These are phyloP conservation scores for Ectemnius continuus DNA, from an alignment of 2,888 invertebrate genomes.

Conservation along the genomic window DNA sequence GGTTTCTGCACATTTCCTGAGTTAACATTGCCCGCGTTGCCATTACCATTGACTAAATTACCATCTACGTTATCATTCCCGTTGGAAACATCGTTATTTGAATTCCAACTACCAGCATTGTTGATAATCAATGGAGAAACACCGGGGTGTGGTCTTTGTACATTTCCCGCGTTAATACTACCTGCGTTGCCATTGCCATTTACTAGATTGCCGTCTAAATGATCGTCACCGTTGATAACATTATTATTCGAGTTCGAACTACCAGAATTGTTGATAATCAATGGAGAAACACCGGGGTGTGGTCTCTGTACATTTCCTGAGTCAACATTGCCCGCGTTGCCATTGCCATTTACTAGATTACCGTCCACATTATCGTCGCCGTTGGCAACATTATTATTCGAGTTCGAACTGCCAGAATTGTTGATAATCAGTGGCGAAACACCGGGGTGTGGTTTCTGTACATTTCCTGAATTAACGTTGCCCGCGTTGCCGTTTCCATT, in stretches of 20 bases:
- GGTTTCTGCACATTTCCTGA: conserved; percentile 11
- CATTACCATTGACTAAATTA: conserved; percentile 38
- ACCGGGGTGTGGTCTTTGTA: neutral
- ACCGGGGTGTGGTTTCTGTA: neutral
- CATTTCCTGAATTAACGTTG: conserved; percentile 23
- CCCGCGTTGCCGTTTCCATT: conserved; percentile 38
- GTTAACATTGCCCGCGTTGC: conserved; percentile 21
- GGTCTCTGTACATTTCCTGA: conserved; percentile 12
- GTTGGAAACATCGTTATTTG: conserved; percentile 8
- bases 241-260: conserved; percentile 2
- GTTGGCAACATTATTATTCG: conserved; percentile 12
- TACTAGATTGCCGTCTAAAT: conserved; percentile 25
- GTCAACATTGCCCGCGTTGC: conserved; percentile 23
- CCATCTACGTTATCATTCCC: conserved; percentile 10
- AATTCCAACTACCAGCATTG: conserved; percentile 3
- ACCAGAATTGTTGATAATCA: conserved; percentile 11
- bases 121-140: neutral
- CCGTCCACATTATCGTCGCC: conserved; percentile 13
- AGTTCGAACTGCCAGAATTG: conserved; percentile 7
- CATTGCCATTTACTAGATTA: conserved; percentile 41
- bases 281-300: neutral
- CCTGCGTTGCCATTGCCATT: too few species aligned
- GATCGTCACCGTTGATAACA: conserved; percentile 29
- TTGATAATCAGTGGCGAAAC: conserved; percentile 3
- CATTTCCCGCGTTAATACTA: conserved; percentile 33